Conservation (phyloP, 1,140 invertebrate species). For the Fopius arisanus region DNA sequence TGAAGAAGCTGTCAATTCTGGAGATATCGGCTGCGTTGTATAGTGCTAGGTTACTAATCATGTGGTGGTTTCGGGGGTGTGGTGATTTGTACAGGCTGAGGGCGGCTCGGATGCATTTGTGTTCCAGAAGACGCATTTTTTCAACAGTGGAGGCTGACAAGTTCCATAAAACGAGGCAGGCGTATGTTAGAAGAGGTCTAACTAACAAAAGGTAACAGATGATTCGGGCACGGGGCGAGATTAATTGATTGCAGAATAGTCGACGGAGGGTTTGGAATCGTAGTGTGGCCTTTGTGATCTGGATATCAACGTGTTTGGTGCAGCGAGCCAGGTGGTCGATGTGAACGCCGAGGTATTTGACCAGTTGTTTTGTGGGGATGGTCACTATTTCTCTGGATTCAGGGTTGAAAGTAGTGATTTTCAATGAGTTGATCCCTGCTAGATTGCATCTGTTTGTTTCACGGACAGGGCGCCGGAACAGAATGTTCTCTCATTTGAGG, state of each 20-base stretch:
- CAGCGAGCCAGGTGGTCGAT: constrained; percentile 1
- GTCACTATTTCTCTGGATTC: not conserved
- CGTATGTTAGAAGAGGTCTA: constrained; percentile 31
- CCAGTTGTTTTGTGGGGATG: constrained; percentile 15
- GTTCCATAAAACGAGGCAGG: constrained; percentile 24
- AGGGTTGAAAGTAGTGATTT: not conserved
- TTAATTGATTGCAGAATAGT: constrained; percentile 36
- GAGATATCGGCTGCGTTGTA: constrained; percentile 25
- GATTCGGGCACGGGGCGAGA: constrained; percentile 19
- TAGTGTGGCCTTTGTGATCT: constrained; percentile 3
- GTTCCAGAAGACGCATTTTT: constrained; percentile 13
- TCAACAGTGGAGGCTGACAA: not conserved
- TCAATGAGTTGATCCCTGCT: no score
- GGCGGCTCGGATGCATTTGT: not conserved
- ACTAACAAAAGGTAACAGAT: constrained; percentile 34
- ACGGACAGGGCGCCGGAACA: constrained; percentile 27
- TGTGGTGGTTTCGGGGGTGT: not conserved
- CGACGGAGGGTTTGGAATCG: not conserved
- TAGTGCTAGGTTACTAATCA: constrained; percentile 4
- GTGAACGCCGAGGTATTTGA: constrained; percentile 19
- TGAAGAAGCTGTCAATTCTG: constrained; percentile 23
- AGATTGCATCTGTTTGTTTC: no score
- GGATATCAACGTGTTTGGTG: not conserved
- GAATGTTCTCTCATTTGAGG: constrained; percentile 27
- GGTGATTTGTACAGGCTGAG: not conserved